Conservation (phyloP, 1,140 invertebrate genomes). For the Gryon sp. region DNA sequence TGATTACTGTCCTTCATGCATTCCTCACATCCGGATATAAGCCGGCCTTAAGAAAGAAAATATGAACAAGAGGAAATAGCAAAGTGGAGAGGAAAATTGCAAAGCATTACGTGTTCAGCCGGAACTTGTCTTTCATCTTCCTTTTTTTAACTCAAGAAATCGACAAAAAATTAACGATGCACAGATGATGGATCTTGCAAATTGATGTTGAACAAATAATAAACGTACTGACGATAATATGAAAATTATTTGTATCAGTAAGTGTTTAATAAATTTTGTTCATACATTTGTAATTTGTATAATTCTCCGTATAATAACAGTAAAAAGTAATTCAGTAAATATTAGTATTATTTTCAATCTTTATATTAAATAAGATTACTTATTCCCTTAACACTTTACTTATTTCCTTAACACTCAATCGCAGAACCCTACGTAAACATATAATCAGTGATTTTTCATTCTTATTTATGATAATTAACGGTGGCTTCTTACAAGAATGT, state of each 20-base stretch:
- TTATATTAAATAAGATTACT: too few species aligned
- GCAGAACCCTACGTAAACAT: too few species aligned
- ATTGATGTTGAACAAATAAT: too few species aligned
- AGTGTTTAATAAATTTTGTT: too few species aligned
- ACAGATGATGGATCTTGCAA: not conserved
- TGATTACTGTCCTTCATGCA: conserved; percentile 38
- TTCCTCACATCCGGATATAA: conserved; percentile 43
- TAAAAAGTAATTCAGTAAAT: too few species aligned
- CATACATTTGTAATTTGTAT: too few species aligned
- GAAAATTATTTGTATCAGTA: too few species aligned
- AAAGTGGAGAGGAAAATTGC: conserved; percentile 44
- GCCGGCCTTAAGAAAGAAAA: conserved; percentile 51
- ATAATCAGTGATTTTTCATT: conserved; percentile 26
- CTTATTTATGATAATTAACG: conserved; percentile 49
- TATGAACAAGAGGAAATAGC: conserved; percentile 49
- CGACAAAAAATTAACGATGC: conserved; percentile 26
- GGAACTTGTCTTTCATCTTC: conserved; percentile 53
- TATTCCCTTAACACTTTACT: too few species aligned
- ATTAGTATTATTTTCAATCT: too few species aligned
- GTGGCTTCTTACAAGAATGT: conserved; percentile 26
- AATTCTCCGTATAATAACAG: too few species aligned
- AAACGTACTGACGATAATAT: too few species aligned
- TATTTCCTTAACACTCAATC: too few species aligned
- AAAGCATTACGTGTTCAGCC: conserved; percentile 42
- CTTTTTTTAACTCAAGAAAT: not conserved